These are phyloP conservation scores for Vireo griseus DNA, from an alignment of 2,797 vertebrate species.

Conservation along the genomic window DNA sequence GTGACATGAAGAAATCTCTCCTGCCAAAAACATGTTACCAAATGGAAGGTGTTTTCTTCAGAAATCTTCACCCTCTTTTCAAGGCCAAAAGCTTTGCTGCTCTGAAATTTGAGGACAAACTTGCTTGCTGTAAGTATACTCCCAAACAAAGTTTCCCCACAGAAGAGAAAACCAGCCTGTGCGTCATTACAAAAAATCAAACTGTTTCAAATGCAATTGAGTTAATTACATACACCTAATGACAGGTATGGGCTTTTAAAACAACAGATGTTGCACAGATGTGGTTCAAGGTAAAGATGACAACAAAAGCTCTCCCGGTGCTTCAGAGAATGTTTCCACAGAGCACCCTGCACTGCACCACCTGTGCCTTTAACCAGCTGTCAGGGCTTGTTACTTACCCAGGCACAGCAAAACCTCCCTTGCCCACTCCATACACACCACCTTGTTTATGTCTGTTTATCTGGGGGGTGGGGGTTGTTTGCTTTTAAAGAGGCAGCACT, in stretches of 20 bases:
- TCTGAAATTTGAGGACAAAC: neutral
- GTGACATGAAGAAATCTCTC: neutral
- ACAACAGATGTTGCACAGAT: conserved; percentile 35
- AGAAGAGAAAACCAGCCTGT: neutral
- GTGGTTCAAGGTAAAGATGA: neutral
- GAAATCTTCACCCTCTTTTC: neutral
- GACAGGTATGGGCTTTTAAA: conserved; percentile 35
- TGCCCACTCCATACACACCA: neutral
- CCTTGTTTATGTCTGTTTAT: neutral
- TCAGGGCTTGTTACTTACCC: neutral
- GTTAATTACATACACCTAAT: conserved; percentile 35
- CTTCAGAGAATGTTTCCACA: neutral
- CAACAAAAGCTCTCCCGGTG: neutral
- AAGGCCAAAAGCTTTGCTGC: neutral
- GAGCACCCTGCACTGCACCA: neutral
- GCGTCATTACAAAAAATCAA: neutral
- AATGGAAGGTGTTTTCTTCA: neutral
- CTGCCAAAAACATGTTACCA: neutral
- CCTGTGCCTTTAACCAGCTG: neutral
- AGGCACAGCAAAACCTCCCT: neutral
- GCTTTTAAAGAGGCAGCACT: neutral
- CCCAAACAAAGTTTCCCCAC: neutral
- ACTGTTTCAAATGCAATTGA: conserved; percentile 21
- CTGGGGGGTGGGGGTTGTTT: neutral
- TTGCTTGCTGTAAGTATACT: neutral